Base-by-base conservation (phyloP, 1,140 invertebrate species). In the Psix sp. region DNA sequence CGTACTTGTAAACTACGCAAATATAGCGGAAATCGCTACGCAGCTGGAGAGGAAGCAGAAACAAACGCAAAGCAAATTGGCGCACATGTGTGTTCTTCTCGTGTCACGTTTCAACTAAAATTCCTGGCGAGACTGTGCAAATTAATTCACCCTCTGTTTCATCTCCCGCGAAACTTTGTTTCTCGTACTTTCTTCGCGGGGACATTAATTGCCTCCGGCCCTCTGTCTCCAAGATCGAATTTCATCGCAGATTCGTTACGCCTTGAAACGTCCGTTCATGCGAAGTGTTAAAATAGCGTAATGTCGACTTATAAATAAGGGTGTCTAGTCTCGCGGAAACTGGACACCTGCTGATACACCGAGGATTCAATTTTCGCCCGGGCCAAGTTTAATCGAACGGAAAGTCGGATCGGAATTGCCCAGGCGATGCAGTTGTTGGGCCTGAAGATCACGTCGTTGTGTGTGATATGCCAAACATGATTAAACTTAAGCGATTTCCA, bases 91-190 rank as follows among this genome's bases (percentile, higher is more conserved):
- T 42, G 52, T 24, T 51, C 49, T 39, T 7, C n/a, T 33, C 56
- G 57, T 54, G 51, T n/a, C 82, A 42, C 76, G 76, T 83, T 86
- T 81, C 80, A 83, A 84, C 82, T 83, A 82, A 84, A 76, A 85
- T 85, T 86, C 83, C 84, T 52, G 18, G 79, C 78, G 77, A 80
- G 78, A 74, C 45, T 77, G 67, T 42, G 63, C 73, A 74, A 83
- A 84, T 79, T 77, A 82, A 83, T 79, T 79, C 67, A 79, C 62
- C 57, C 52, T 38, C 54, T 65, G 62, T 65, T 46, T 46, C 74
- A 56, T 68, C 62, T 33, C 21, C 57, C 59, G 36, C 60, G 77
- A 78, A 2, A 7, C 26, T 24, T 24, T 24, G 82, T 84, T 83
- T 83, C 77, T 15, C 18, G 18, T 13, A 6, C 29, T 15, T 52